These are phyloP conservation scores for Timema podura DNA, from an alignment of 2,888 invertebrate species.

Conservation along the genomic window DNA sequence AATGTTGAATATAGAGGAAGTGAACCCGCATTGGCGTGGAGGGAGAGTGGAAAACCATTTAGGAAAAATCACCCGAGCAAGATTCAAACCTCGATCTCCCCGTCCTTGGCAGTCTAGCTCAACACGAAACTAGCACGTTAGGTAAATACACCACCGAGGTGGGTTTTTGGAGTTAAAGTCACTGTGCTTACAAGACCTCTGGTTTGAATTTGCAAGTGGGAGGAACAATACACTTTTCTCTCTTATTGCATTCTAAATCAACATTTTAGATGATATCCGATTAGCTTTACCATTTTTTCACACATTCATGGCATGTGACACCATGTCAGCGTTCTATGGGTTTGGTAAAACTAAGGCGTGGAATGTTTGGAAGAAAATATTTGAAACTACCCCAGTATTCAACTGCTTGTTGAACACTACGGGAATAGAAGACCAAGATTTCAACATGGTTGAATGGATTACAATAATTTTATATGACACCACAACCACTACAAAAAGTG, in stretches of 20 bases:
- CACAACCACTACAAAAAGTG: not conserved
- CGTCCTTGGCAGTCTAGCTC: no score
- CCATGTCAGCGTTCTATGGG: conserved; percentile 1
- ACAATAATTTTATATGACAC: not conserved
- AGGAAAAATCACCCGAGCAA: no score
- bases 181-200: conserved; percentile 8
- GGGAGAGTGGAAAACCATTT: no score
- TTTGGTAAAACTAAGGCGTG: conserved; percentile 9
- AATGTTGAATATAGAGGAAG: no score
- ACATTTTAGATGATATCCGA: not conserved
- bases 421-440: not conserved
- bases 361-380: conserved; percentile 1
- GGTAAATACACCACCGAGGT: no score
- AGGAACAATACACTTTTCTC: not conserved
- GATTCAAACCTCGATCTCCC: no score
- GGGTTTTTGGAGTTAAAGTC: not conserved
- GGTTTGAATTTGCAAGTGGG: conserved; percentile 2
- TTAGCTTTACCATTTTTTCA: not conserved
- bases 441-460: conserved; percentile 6
- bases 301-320: not conserved
- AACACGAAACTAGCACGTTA: no score
- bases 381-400: conserved; percentile 1
- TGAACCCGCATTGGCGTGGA: no score
- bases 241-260: not conserved
- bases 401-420: not conserved